Percentiles rank a stretch among this genome's conserved stretches.
Conservation (phyloP, 2,888 invertebrate genomes). For the Agriopis marginaria region DNA sequence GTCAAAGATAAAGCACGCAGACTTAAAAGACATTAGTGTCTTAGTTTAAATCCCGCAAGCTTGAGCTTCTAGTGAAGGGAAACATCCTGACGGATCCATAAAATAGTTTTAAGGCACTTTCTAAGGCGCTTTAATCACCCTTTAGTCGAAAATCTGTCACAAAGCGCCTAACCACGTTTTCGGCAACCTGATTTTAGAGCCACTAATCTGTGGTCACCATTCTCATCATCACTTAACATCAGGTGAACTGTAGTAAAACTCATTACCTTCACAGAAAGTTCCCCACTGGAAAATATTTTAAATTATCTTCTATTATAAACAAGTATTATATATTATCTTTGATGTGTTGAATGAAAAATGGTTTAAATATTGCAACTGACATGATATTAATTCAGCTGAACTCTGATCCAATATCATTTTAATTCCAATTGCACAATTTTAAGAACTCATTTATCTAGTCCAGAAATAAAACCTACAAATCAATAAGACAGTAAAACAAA, state of each 20-base stretch:
- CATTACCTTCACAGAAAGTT: not conserved
- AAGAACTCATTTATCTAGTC: constrained; percentile 22
- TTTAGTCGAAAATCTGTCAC: too few species aligned
- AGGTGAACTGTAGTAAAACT: not conserved
- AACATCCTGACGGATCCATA: too few species aligned
- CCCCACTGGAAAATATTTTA: not conserved
- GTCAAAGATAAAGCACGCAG: too few species aligned
- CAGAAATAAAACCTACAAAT: constrained; percentile 27
- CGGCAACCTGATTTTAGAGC: not conserved
- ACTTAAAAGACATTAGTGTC: too few species aligned
- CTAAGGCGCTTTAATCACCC: too few species aligned
- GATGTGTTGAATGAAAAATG: not conserved
- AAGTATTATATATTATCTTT: too few species aligned
- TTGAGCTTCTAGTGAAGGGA: too few species aligned
- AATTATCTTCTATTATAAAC: not conserved
- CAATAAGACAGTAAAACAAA: constrained; percentile 24
- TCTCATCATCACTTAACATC: not conserved
- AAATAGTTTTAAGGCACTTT: too few species aligned
- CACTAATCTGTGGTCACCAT: too few species aligned
- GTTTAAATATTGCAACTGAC: not conserved
- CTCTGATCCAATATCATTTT: constrained; percentile 11
- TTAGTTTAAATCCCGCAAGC: too few species aligned
- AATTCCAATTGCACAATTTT: constrained; percentile 14
- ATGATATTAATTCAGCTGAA: not conserved
- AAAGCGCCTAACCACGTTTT: too few species aligned